A percentile compares a stretch with the other conserved stretches of the same genome.
These are phyloP conservation scores for Hyperoplus lanceolatus DNA, from an alignment of 2,797 vertebrate genomes.

Conservation along the genomic window DNA sequence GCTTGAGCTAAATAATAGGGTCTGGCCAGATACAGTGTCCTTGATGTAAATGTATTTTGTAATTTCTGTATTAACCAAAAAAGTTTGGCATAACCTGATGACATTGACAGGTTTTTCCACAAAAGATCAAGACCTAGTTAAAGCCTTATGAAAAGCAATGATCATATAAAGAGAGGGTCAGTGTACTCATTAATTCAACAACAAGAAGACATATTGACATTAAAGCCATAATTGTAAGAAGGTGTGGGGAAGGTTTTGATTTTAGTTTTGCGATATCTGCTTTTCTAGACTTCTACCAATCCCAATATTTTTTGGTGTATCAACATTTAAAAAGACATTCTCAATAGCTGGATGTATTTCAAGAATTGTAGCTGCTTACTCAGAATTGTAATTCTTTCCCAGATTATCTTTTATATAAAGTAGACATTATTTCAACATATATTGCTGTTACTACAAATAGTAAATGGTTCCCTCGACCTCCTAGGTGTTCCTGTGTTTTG, in stretches of 20 bases:
- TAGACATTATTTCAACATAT: background rate
- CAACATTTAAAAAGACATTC: background rate
- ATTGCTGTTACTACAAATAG: background rate
- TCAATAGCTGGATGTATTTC: background rate
- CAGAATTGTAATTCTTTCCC: background rate
- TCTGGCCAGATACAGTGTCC: background rate
- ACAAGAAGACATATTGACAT: too few species aligned
- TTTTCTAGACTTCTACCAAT: background rate
- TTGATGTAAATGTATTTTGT: constrained; percentile 6
- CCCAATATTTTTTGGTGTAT: background rate
- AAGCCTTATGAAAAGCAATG: background rate
- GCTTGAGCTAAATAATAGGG: background rate
- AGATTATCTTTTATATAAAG: background rate
- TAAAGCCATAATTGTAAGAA: background rate
- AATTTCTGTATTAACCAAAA: background rate
- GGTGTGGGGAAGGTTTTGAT: background rate
- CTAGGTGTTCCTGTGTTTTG: background rate
- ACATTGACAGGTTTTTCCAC: background rate
- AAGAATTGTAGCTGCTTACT: background rate
- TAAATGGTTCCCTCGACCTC: background rate
- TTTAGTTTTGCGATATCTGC: background rate
- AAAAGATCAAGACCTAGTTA: background rate
- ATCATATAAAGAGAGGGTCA: background rate
- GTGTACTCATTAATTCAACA: too few species aligned
- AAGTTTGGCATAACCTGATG: background rate